Conservation (phyloP, 1,140 invertebrate genomes). For the Pomacea maculata region DNA sequence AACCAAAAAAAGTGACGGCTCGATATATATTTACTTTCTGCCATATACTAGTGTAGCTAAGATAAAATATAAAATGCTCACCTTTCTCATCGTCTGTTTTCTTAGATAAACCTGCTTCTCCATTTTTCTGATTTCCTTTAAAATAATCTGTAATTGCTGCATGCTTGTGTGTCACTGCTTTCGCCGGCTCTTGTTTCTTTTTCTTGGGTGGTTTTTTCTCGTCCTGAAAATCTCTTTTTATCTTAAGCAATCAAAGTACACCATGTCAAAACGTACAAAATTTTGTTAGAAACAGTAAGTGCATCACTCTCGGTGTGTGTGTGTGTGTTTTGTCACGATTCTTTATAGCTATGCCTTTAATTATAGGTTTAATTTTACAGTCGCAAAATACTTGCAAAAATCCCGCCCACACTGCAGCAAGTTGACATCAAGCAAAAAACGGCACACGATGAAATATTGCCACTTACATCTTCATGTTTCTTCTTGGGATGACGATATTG, state of each 20-base stretch:
- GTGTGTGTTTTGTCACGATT: too few relatives aligned
- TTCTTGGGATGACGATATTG: constrained; percentile 79
- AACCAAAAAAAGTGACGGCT: too few relatives aligned
- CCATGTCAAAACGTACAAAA: too few relatives aligned
- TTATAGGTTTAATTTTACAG: neutral
- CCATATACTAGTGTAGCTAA: too few relatives aligned
- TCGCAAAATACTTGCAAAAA: neutral
- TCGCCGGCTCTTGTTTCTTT: constrained; percentile 25
- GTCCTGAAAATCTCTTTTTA: constrained; percentile 14
- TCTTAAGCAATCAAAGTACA: too few relatives aligned
- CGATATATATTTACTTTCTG: too few relatives aligned
- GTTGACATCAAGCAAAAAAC: neutral
- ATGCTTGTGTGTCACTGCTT: constrained; percentile 25
- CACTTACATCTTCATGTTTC: constrained; percentile 28
- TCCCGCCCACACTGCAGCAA: neutral
- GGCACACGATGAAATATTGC: neutral
- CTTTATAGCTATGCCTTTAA: neutral
- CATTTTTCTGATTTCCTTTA: constrained; percentile 17
- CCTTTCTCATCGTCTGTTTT: neutral
- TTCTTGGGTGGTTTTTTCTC: constrained; percentile 37
- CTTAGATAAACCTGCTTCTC: constrained; percentile 13
- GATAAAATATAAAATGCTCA: neutral
- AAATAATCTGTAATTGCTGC: constrained; percentile 45
- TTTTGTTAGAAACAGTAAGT: too few relatives aligned
- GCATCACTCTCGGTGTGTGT: too few relatives aligned